These are phyloP conservation scores for Falco novaeseelandiae DNA, from an alignment of 2,797 vertebrate species.

Conservation along the genomic window DNA sequence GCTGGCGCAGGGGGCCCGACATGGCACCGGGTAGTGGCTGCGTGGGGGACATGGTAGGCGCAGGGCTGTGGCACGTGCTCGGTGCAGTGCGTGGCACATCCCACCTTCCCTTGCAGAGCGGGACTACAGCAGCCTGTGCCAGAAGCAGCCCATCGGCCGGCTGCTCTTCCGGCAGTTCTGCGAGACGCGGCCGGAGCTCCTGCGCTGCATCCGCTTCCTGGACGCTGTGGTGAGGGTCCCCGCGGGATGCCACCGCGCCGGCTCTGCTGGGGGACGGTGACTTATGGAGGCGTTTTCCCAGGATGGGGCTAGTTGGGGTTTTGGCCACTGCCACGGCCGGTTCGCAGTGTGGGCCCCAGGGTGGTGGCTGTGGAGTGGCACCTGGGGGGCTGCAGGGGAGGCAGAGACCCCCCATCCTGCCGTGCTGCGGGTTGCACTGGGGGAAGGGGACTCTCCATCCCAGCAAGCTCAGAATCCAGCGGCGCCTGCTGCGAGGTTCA, in stretches of 20 bases:
- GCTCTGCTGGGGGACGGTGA: background rate
- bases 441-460: background rate
- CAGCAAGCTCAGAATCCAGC: background rate
- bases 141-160: constrained; percentile 84
- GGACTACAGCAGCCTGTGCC: constrained; percentile 83
- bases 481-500: background rate
- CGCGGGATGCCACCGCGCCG: background rate
- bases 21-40: accelerated
- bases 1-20: accelerated
- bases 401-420: background rate
- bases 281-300: accelerated
- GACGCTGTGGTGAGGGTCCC: constrained; percentile 80
- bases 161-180: constrained; percentile 85
- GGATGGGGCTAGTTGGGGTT: background rate
- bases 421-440: background rate
- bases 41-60: background rate
- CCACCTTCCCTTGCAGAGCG: constrained; percentile 70
- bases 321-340: accelerated
- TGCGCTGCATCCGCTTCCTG: constrained; percentile 75
- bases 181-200: constrained; percentile 74
- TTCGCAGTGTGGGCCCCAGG: background rate
- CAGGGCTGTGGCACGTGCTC: accelerated
- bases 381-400: background rate
- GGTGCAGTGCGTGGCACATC: background rate
- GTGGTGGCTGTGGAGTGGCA: background rate